Evolutionary conservation across 1,140 invertebrate species (phyloP), one percentile per base, ranked within the genome.

Genomic region (Lordiphosa mommai): DNA sequence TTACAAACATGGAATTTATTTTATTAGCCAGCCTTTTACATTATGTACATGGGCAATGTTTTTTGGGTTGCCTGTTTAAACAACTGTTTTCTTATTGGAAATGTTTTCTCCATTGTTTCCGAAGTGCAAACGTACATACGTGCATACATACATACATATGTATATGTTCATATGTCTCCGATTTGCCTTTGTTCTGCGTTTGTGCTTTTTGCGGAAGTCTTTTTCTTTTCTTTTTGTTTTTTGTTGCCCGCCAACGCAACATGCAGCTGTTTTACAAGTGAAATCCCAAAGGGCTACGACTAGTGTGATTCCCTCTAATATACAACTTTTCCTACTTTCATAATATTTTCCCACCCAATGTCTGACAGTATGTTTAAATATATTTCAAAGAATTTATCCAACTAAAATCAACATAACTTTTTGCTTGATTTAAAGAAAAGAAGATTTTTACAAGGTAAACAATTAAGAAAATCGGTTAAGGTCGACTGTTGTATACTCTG

Each of bases 231-330:
- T 27, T 27, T 27, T 27, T 27, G 23, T 23, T 23, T n/a, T n/a
- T n/a, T n/a, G n/a, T n/a, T 74, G 55, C 47, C 77, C 76, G 76
- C 71, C 76, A 67, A 80, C 76, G 77, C 76, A 80, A 82, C 76
- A 66, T 76, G 71, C 71, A 55, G 53, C 56, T 58, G 61, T 58
- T 82, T 82, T 55, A 49, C 61, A 57, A 80, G 8, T 16, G 9
- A 37, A 10, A 4, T 9, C 4, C 4, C 1, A 7, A 27, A 27
- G 23, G 23, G 23, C 6, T 27, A 7, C 23, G 23, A 27, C 5
- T 7, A 13, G 7, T n/a, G 6, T 2, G 10, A 4, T 47, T 10
- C 6, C 14, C 27, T 27, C 5, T 27, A 23, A 20, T 20, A 20
- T 20, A 20, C 1, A 20, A 20, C 3, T 20, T 20, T 20, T 20